Percentiles rank a stretch among this genome's conserved stretches.
Evolutionary conservation across 1,140 invertebrate genomes (phyloP).

Genomic region (Manduca sexta): DNA sequence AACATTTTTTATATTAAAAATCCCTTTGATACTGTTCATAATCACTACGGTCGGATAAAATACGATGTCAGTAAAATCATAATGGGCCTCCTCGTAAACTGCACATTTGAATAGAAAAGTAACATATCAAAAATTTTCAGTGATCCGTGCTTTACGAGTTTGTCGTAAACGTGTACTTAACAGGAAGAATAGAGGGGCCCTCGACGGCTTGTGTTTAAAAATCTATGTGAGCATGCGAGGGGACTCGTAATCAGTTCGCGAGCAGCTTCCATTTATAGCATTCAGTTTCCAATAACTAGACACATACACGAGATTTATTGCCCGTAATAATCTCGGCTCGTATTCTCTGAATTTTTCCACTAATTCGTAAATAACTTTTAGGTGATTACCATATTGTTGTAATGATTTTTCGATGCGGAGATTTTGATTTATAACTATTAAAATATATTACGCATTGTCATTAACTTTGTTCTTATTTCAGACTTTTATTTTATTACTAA

Average conservation of each 20-base stretch:
- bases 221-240: conserved; percentile 54
- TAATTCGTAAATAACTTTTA: too few species aligned
- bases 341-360: too few species aligned
- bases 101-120: conserved; percentile 71
- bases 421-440: too few species aligned
- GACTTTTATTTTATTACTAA: too few species aligned
- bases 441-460: too few species aligned
- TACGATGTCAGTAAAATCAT: conserved; percentile 68
- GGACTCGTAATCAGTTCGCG: conserved; percentile 52
- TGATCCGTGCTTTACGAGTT: conserved; percentile 72
- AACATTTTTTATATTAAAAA: conserved; percentile 57
- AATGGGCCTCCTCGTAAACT: conserved; percentile 64
- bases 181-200: conserved; percentile 60
- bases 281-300: conserved; percentile 20
- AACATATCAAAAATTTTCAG: conserved; percentile 73
- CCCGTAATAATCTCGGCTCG: neutral
- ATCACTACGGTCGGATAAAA: conserved; percentile 54
- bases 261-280: conserved; percentile 24
- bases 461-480: too few species aligned
- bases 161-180: conserved; percentile 70
- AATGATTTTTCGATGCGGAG: too few species aligned
- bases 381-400: too few species aligned
- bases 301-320: conserved; percentile 2
- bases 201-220: conserved; percentile 57
- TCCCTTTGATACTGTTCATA: conserved; percentile 63